Percentiles rank a stretch among this genome's conserved stretches.
phyloP scores from a whole-genome alignment of 2,797 vertebrate species.

The Sebastes trivittatus region DNA sequence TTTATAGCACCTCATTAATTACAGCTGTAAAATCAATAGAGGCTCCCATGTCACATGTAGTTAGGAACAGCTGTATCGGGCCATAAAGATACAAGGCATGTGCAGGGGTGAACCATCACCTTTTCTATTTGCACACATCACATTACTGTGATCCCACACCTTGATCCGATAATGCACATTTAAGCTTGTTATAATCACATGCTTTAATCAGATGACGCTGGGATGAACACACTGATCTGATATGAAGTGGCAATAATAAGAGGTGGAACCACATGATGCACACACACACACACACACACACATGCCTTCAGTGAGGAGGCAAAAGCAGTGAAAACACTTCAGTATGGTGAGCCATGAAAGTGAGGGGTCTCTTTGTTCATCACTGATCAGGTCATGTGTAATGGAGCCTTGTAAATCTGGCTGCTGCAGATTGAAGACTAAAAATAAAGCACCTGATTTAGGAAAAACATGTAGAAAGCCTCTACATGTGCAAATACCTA shows the following conservation, averaged over 20 bases:
- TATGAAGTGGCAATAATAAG: constrained; percentile 22
- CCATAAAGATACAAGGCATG: background rate
- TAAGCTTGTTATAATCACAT: constrained; percentile 29
- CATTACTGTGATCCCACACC: background rate
- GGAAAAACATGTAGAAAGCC: background rate
- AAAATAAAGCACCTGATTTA: constrained; percentile 3
- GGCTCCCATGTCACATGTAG: background rate
- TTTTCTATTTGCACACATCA: background rate
- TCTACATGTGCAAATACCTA: background rate
- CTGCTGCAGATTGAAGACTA: constrained; percentile 1
- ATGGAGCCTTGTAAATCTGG: constrained; percentile 5
- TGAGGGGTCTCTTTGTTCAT: constrained; percentile 53
- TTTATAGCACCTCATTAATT: constrained; percentile 13
- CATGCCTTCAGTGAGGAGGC: constrained; percentile 2
- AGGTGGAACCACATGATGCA: constrained; percentile 35
- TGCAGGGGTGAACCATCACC: background rate
- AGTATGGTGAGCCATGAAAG: background rate
- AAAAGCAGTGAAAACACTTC: constrained; percentile 5
- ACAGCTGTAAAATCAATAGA: background rate
- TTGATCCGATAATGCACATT: background rate
- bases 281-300: constrained; percentile 35
- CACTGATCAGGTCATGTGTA: constrained; percentile 24
- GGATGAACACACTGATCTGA: constrained; percentile 40
- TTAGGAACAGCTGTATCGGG: background rate
- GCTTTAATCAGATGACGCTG: constrained; percentile 17